Percentiles rank a stretch among this genome's conserved stretches.
Conservation (phyloP, 92 coral and sea anemone genomes). For the Umimayanthus kanabou region DNA sequence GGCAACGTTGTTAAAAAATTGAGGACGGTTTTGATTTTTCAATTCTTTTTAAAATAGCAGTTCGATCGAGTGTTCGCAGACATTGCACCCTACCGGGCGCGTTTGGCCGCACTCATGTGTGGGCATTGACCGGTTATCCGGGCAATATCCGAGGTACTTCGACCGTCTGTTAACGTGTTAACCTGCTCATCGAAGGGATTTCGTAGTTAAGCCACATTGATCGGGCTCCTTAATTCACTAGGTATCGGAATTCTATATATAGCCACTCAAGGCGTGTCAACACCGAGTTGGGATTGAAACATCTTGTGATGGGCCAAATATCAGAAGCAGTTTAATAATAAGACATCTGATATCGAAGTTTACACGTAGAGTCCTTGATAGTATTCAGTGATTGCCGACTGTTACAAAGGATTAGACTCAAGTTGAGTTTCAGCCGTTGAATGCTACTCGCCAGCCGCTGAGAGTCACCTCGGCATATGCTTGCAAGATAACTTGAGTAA, state of each 20-base stretch:
- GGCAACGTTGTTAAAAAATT: too few species aligned
- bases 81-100: neutral
- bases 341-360: slow-evolving; percentile 21
- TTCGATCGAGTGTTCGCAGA: too few species aligned
- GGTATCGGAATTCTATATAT: slow-evolving; percentile 12
- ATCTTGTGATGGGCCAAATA: slow-evolving; percentile 14
- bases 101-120: neutral
- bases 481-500: slow-evolving; percentile 22
- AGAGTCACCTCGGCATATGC: neutral
- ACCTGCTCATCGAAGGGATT: slow-evolving; percentile 1
- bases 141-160: neutral
- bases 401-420: slow-evolving; percentile 22
- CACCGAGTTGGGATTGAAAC: slow-evolving; percentile 4
- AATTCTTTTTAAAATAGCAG: too few species aligned
- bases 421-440: neutral
- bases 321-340: neutral
- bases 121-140: slow-evolving; percentile 5
- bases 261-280: slow-evolving; percentile 26
- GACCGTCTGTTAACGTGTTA: slow-evolving; percentile 4
- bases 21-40: neutral
- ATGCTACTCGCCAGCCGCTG: neutral
- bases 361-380: neutral
- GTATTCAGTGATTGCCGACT: slow-evolving; percentile 9
- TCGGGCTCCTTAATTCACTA: slow-evolving; percentile 4
- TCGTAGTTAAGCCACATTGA: slow-evolving; percentile 9